These are phyloP conservation scores for Panagrolaimus sp. DNA, from an alignment of 1,140 invertebrate species.

Conservation along the genomic window DNA sequence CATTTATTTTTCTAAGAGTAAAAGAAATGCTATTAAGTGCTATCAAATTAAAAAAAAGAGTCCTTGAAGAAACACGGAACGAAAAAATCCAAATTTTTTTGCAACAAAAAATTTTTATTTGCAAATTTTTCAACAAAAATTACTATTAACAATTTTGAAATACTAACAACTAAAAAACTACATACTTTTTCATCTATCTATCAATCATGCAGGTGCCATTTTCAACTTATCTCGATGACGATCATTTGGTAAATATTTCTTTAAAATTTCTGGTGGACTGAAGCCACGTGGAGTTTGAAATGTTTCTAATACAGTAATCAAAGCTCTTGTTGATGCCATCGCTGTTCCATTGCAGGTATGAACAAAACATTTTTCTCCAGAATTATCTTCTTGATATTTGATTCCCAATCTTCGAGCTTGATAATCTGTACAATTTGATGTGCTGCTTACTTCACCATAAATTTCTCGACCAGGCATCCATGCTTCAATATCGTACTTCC, in stretches of 20 bases:
- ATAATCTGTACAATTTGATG: constrained; percentile 94
- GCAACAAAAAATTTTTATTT: no score
- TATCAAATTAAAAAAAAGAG: no score
- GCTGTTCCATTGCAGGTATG: constrained; percentile 58
- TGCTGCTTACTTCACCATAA: constrained; percentile 90
- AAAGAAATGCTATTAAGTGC: no score
- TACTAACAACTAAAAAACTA: no score
- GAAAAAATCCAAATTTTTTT: no score
- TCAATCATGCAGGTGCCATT: neutral
- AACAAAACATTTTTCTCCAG: constrained; percentile 25
- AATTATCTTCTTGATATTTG: constrained; percentile 20
- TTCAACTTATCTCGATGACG: constrained; percentile 2
- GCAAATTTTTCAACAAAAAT: no score
- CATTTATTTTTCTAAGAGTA: no score
- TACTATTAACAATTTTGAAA: no score
- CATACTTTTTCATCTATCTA: no score
- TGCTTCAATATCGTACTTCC: constrained; percentile 90
- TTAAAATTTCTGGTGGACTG: neutral
- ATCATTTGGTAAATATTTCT: constrained; percentile 8
- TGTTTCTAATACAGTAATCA: constrained; percentile 56
- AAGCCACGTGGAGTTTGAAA: constrained; percentile 24
- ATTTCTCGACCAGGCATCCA: constrained; percentile 82
- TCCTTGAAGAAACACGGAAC: no score
- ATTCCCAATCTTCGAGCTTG: constrained; percentile 75
- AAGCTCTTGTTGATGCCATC: constrained; percentile 45